Evolutionary conservation across 1,140 invertebrate species (phyloP).

Genomic region (Saxidomus purpurata): DNA sequence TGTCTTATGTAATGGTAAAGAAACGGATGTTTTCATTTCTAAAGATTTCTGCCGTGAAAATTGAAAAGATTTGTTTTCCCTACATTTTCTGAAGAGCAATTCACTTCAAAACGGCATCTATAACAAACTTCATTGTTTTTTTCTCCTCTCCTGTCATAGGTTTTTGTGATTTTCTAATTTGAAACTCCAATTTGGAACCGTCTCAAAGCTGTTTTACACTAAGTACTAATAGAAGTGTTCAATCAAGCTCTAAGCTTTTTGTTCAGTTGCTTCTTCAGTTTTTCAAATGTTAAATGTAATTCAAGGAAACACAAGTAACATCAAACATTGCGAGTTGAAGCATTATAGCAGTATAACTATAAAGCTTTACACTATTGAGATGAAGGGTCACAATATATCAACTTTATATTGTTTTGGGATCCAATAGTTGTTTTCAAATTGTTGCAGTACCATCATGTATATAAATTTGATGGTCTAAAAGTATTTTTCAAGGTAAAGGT

Average conservation of each 20-base stretch:
- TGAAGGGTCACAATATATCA: no score
- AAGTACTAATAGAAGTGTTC: neutral
- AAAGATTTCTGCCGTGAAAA: slow-evolving; percentile 11
- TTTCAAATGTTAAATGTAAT: no score
- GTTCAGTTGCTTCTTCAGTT: no score
- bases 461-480: no score
- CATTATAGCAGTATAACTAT: no score
- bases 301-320: no score
- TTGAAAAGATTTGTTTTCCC: slow-evolving; percentile 22
- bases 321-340: no score
- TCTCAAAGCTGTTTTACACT: neutral
- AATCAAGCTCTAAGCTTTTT: neutral
- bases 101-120: neutral
- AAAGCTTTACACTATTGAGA: no score
- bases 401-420: no score
- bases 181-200: neutral
- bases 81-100: neutral
- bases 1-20: slow-evolving; percentile 47
- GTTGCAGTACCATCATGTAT: no score
- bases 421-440: no score
- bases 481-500: no score
- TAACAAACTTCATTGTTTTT: neutral
- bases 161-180: neutral
- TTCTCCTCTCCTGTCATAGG: neutral
- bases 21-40: slow-evolving; percentile 54